Evolutionary conservation across 2,888 invertebrate species (phyloP), one percentile per base, ranked within the genome.

Genomic region (Folsomia manolachei): DNA sequence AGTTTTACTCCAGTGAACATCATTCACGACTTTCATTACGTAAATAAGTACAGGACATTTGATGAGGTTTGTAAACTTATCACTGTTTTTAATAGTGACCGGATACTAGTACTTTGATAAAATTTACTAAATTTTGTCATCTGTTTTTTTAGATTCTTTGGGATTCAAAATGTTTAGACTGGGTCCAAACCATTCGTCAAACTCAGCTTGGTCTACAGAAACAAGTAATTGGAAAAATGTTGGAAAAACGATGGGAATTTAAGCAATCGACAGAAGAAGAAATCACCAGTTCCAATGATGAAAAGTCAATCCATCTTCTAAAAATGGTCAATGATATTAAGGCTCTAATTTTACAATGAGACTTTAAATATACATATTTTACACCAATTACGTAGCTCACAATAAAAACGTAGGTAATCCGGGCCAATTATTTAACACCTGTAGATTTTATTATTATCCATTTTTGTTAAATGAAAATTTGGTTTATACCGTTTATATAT

Each of bases 281-380:
- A 27, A 71, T 63, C 19, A 53, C 19, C n/a, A 39, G 67, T 7
- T 66, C 51, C 27, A 19, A 66, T 39, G 76, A 75, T 63, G 72
- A 73, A 19, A 77, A 78, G 67, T 70, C 72, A 27, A 26, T 71
- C 24, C 69, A 78, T 24, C 63, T 77, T 19, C 69, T 63, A 51
- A 79, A 81, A 74, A 81, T 81, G 80, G 78, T 79, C 1, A 75
- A 80, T 56, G 80, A 81, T 74, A 79, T 79, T 56, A 78, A 76
- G 71, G 78, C 79, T 1, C 70, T 81, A n/a, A 71, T 76, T 21
- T 67, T 72, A 67, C 56, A 56, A 21, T 56, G 21, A 56, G 14
- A 39, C n/a, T n/a, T n/a, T n/a, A n/a, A n/a, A n/a, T n/a, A n/a
- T n/a, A n/a, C n/a, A n/a, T n/a, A n/a, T n/a, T n/a, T n/a, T n/a